Conservation (phyloP, 2,888 invertebrate species). For the Deilephila porcellus region DNA sequence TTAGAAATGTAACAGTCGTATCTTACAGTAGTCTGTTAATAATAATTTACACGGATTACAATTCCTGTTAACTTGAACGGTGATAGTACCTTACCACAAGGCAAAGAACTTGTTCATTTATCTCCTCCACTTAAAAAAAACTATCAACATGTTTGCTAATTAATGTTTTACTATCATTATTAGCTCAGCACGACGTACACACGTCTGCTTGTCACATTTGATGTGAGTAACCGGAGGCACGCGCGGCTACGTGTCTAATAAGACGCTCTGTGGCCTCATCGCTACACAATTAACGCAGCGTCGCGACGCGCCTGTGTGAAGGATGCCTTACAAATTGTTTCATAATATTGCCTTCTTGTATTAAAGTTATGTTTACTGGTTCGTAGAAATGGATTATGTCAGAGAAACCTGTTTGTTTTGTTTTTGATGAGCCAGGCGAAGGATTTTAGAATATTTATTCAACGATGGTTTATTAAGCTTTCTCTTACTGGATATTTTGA, state of each 20-base stretch:
- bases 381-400: neutral
- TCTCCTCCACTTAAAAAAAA: too few species aligned
- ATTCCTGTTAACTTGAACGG: too few species aligned
- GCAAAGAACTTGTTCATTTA: too few species aligned
- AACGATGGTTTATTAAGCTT: too few species aligned
- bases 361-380: slow-evolving; percentile 1
- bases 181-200: slow-evolving; percentile 22
- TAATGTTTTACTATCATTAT: slow-evolving; percentile 16
- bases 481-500: too few species aligned
- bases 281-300: slow-evolving; percentile 69
- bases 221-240: slow-evolving; percentile 61
- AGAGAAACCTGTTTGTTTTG: neutral
- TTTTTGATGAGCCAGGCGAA: too few species aligned
- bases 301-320: slow-evolving; percentile 52
- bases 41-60: too few species aligned
- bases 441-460: too few species aligned
- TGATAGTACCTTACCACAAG: too few species aligned
- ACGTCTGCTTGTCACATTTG: slow-evolving; percentile 54
- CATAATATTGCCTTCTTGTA: slow-evolving; percentile 14
- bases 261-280: slow-evolving; percentile 70
- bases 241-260: slow-evolving; percentile 77
- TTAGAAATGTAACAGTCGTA: too few species aligned
- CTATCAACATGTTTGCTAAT: slow-evolving; percentile 10
- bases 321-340: slow-evolving; percentile 45
- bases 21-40: too few species aligned